phyloP scores from a whole-genome alignment of 2,797 vertebrate species.

The Passerculus sandwichensis region DNA sequence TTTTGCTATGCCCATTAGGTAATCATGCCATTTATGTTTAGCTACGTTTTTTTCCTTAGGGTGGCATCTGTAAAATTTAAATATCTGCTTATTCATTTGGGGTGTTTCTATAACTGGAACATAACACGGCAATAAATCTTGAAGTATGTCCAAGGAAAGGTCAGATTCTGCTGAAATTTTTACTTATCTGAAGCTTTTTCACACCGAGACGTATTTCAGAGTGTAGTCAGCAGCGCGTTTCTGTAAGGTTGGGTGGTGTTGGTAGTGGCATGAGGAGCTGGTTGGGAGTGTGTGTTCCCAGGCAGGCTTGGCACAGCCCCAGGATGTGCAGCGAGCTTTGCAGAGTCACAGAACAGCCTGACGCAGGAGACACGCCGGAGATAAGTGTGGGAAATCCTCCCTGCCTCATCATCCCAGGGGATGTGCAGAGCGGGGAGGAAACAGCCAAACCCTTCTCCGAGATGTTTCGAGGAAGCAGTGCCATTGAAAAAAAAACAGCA shows the following conservation, averaged over 20 bases:
- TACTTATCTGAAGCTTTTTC: conserved; percentile 10
- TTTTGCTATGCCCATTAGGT: conserved; percentile 60
- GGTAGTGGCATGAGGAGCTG: conserved; percentile 1
- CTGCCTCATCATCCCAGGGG: neutral
- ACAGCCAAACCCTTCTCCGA: neutral
- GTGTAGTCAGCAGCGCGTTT: neutral
- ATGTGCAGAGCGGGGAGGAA: neutral
- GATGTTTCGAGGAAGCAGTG: conserved; percentile 32
- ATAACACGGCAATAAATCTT: conserved; percentile 7
- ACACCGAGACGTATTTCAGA: neutral
- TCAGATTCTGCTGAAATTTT: neutral
- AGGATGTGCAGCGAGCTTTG: conserved; percentile 37
- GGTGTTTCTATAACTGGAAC: conserved; percentile 24
- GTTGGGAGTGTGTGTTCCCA: conserved; percentile 29
- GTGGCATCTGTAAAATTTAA: conserved; percentile 7
- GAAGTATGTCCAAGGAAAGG: conserved; percentile 44
- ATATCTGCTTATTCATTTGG: neutral
- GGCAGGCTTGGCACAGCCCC: conserved; percentile 31
- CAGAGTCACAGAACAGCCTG: conserved; percentile 49
- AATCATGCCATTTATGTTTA: conserved; percentile 31
- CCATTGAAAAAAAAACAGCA: neutral
- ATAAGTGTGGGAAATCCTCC: conserved; percentile 46
- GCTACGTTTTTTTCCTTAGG: neutral
- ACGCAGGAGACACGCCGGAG: neutral
- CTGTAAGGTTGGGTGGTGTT: neutral